phyloP scores from a whole-genome alignment of 1,140 invertebrate genomes.

The Vanessa atalanta region DNA sequence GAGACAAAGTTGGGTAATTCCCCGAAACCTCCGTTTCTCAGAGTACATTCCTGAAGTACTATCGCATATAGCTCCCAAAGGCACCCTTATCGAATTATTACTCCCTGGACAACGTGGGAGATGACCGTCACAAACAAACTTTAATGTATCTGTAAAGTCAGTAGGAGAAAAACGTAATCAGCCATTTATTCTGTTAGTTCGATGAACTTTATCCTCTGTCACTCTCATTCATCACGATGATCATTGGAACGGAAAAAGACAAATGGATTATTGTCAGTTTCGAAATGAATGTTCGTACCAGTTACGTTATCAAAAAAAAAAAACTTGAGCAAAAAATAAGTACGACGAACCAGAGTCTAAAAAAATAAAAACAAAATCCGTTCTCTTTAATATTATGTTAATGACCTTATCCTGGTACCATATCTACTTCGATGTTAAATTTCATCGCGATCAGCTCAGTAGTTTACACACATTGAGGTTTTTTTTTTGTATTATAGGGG shows the following conservation, averaged over 20 bases:
- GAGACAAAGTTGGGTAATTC: conserved; percentile 14
- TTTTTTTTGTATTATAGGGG: too few relatives aligned
- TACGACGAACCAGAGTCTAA: too few relatives aligned
- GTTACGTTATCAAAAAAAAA: not conserved
- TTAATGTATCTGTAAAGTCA: conserved; percentile 3
- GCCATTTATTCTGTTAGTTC: too few relatives aligned
- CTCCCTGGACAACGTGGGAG: not conserved
- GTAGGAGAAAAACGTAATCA: not conserved
- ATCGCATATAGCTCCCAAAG: conserved; percentile 5
- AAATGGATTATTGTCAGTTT: not conserved
- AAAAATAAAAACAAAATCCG: too few relatives aligned
- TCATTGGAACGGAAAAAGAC: not conserved
- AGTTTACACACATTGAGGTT: too few relatives aligned
- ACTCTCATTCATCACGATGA: not conserved
- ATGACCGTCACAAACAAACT: conserved; percentile 16
- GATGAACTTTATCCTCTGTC: not conserved
- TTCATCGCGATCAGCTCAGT: too few relatives aligned
- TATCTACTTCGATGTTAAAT: too few relatives aligned
- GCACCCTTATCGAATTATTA: conserved; percentile 11
- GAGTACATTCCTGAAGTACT: not conserved
- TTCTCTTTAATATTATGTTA: too few relatives aligned
- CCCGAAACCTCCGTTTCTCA: not conserved
- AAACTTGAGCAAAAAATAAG: too few relatives aligned
- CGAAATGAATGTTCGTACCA: not conserved
- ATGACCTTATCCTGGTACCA: too few relatives aligned